Evolutionary conservation across 2,113 vertebrate genomes (phyloP), one percentile per base, ranked within the genome.

Genomic region (Passer montanus): DNA sequence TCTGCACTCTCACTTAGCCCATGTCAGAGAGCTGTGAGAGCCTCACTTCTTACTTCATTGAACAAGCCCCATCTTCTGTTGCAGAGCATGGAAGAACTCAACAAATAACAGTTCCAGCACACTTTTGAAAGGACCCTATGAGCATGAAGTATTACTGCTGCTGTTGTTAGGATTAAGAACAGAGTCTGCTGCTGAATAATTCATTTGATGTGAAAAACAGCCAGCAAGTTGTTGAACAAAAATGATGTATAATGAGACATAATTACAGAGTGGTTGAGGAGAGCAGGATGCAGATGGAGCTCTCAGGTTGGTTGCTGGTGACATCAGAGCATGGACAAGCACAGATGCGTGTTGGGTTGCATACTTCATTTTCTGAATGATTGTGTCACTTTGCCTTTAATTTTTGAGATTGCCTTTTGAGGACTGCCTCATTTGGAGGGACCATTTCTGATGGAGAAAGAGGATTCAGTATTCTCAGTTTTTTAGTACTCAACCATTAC

Each of bases 131-230:
- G 50, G 50, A 47, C 50, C 46, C 50, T 66, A 33, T 59, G 37
- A 93, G 66, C 68, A 67, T 33, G 68, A 90, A 80, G 44, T 55
- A 69, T 80, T 93, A 75, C 64, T 96, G 84, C 56, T 94, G 77
- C 86, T 89, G 84, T 10, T 89, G 68, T 89, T 76, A 84, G 83
- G 83, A 92, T 69, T 81, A 92, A 89, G 94, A 92, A 88, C 64
- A 43, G 55, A 62, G 35, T 58, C 89, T 87, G 69, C 76, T 89
- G 92, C 83, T 97, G 92, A 97, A 96, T 97, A 96, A 97, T 96
- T 93, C 94, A 97, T 97, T 31, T 39, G 59, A 74, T 90, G 63
- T 43, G 22, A 91, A 93, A 92, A 96, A 80, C 55, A 82, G 79
- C 66, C 87, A 80, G 73, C 0, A 3, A 84, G 76, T 80, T 74